Base-by-base conservation (phyloP, 2,113 vertebrate genomes). In the Brachionichthys hirsutus region DNA sequence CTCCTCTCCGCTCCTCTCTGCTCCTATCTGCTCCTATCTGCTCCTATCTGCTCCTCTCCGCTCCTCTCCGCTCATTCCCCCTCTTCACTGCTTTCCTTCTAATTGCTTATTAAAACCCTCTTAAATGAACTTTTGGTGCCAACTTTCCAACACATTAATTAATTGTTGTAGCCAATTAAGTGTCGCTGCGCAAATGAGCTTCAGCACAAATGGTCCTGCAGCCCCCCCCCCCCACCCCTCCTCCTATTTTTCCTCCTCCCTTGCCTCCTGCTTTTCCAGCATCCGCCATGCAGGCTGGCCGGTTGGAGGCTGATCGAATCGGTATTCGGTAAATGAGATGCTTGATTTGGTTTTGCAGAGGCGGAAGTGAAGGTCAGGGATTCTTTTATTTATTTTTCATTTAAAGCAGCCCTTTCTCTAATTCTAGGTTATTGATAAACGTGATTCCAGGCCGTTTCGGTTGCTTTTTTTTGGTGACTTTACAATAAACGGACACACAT, bases 131-230 rank as follows among this genome's bases (percentile, higher is more conserved):
- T 92, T 92, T 92, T 91, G 92, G 94, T 96, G 94, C 95, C 95
- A 96, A 96, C 94, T 96, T 96, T 97, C 93, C 93, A 95, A 98
- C 94, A 97, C 95, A 97, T 97, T 97, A 97, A 97, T 98, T 98
- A 98, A 98, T 97, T 97, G 94, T 95, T 95, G 95, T 94, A 97
- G 95, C 95, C 95, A 97, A 97, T 98, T 97, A 97, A 96, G 94
- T 98, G 95, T 91, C 94, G 92, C 92, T 93, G 95, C 92, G 94
- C 94, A 95, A 96, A 97, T 96, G 95, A 98, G 94, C 94, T 92
- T 90, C 94, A 93, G 92, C 93, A 93, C 95, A 97, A 98, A 98
- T 94, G 95, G 89, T 70, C 61, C 59, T 67, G 64, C 54, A 67
- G 63, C 64, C 34, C 24, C 24, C 13, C 40, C 15, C 2, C 15